Base-by-base conservation (phyloP, 2,888 invertebrate genomes). In the Dorcus hopei region DNA sequence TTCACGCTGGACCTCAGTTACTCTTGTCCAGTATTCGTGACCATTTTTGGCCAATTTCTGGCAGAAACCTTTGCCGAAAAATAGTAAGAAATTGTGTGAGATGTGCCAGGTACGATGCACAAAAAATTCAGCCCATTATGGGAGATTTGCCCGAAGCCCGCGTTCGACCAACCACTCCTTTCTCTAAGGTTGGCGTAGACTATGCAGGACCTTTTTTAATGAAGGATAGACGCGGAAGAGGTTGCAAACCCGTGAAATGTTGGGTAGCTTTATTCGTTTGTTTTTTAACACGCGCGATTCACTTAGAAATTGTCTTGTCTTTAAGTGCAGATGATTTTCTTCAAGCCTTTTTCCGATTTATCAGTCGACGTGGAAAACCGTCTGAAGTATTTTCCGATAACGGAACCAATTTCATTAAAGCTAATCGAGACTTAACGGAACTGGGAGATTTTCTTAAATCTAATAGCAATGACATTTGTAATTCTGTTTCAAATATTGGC, bases 1-100 rank as follows among this genome's bases (percentile, higher is more conserved):
- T 64, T n/a, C 67, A 65, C 45, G 54, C 59, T 38, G 66, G 66
- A 8, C 51, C 64, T 11, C 59, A 61, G 19, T 42, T 52, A 14
- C 16, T 65, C 6, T 52, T 65, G 16, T 43, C 51, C 16, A 23
- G 57, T 33, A 38, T 52, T 16, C 39, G 52, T n/a, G 38, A 41
- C 49, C 50, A 41, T n/a, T 64, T 42, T 57, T 66, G 66, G 63
- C 55, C 57, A 9, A 57, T 58, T 11, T 19, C 52, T n/a, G 63
- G 62, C 14, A 49, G 41, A 11, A 41, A 11, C 11, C 11, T 41
- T 9, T 9, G n/a, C n/a, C 9, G 41, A 11, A 9, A 11, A 11
- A 41, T 11, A 11, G 41, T 41, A 11, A 9, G 11, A 2, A 11
- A 41, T 9, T 41, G 41, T 11, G 41, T 41, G 4, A 41, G 41